phyloP scores from a whole-genome alignment of 2,113 vertebrate species.

The Muntiacus reevesi region DNA sequence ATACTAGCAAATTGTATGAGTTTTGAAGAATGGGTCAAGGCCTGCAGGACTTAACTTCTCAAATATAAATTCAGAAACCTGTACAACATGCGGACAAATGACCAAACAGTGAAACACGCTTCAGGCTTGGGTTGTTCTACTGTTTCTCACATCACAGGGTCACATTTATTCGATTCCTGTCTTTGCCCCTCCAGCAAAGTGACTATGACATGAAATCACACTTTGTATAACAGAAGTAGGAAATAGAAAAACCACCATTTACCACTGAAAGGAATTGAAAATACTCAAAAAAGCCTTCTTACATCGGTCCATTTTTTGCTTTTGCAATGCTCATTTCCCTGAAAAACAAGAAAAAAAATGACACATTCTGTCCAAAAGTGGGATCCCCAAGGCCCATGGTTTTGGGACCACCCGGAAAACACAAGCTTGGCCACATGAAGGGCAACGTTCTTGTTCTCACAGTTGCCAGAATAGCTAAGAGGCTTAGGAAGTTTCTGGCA shows the following conservation, averaged over 20 bases:
- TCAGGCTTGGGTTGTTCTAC: neutral
- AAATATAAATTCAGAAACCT: neutral
- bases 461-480: constrained; percentile 50
- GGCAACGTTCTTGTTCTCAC: neutral
- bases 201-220: neutral
- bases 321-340: constrained; percentile 21
- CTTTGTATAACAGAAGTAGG: neutral
- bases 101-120: neutral
- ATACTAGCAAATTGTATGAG: neutral
- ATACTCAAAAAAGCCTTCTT: neutral
- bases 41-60: neutral
- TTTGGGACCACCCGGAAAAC: constrained; percentile 57
- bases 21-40: neutral
- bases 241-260: neutral
- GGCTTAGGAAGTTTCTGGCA: constrained; percentile 59
- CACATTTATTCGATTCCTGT: neutral
- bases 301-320: neutral
- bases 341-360: constrained; percentile 21
- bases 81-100: neutral
- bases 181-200: neutral
- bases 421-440: constrained; percentile 21
- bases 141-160: neutral
- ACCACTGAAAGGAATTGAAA: neutral
- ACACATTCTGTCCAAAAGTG: constrained; percentile 26
- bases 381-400: neutral